Evolutionary conservation across 2,888 invertebrate species (phyloP).

Genomic region (Euplexia lucipara): DNA sequence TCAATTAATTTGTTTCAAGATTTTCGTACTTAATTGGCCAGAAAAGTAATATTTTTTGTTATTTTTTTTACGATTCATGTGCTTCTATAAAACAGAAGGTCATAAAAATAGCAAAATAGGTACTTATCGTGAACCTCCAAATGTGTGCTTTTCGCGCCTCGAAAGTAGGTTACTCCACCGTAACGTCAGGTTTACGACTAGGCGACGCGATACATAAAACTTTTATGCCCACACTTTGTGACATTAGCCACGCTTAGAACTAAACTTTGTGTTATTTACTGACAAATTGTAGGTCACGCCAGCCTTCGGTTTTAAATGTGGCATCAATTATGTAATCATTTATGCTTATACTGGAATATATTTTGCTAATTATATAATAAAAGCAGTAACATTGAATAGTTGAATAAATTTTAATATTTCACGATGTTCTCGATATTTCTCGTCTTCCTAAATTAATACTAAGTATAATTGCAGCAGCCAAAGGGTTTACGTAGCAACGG

Average conservation of each 20-base stretch:
- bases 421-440: constrained; percentile 4
- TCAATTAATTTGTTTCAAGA: constrained; percentile 22
- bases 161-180: constrained; percentile 71
- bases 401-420: neutral
- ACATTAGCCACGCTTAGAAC: constrained; percentile 68
- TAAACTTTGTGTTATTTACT: constrained; percentile 58
- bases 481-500: neutral
- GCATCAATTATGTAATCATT: constrained; percentile 3
- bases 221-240: constrained; percentile 74
- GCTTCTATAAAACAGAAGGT: constrained; percentile 23
- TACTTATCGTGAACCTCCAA: constrained; percentile 58
- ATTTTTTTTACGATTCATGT: constrained; percentile 10
- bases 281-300: constrained; percentile 52
- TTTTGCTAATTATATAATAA: neutral
- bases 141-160: constrained; percentile 61
- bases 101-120: constrained; percentile 48
- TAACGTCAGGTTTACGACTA: constrained; percentile 74
- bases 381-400: constrained; percentile 13
- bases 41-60: neutral
- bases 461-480: neutral
- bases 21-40: constrained; percentile 4
- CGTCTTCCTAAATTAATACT: neutral
- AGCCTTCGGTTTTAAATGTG: constrained; percentile 38
- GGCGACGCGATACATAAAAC: constrained; percentile 74
- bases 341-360: neutral